phyloP scores from a whole-genome alignment of 64 coral and sea anemone genomes.

The Montipora sp. region DNA sequence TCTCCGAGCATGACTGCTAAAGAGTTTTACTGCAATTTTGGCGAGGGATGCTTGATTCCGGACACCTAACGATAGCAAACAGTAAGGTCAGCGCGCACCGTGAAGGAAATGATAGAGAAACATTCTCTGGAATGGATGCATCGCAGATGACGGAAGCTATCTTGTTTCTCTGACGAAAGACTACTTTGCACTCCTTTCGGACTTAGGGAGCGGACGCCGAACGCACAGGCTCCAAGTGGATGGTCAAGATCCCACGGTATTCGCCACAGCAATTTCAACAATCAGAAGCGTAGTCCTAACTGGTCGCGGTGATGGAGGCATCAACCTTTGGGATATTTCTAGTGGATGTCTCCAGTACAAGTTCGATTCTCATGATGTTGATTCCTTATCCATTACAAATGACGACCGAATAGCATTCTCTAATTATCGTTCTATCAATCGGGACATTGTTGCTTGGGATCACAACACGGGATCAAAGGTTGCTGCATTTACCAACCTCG shows the following conservation, averaged over 20 bases:
- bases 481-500: not conserved
- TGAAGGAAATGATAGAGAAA: no score
- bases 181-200: conserved; percentile 47
- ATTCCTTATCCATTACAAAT: conserved; percentile 20
- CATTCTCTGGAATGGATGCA: conserved; percentile 12
- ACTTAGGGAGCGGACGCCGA: conserved; percentile 22
- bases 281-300: conserved; percentile 23
- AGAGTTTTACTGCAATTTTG: no score
- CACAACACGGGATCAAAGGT: conserved; percentile 28
- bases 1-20: no score
- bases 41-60: no score
- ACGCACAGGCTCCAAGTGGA: conserved; percentile 6
- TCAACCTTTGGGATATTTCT: conserved; percentile 53
- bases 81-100: no score
- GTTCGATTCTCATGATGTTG: conserved; percentile 27
- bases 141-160: conserved; percentile 34
- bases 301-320: conserved; percentile 53
- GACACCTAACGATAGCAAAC: no score
- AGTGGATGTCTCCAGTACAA: conserved; percentile 27
- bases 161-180: conserved; percentile 27
- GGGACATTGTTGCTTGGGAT: conserved; percentile 57
- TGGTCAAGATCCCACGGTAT: conserved; percentile 21
- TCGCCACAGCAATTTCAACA: conserved; percentile 37
- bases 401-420: conserved; percentile 55
- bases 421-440: conserved; percentile 42